Percentiles rank a stretch among this genome's conserved stretches.
phyloP scores from a whole-genome alignment of 1,140 invertebrate species.

The Argopecten irradians region DNA sequence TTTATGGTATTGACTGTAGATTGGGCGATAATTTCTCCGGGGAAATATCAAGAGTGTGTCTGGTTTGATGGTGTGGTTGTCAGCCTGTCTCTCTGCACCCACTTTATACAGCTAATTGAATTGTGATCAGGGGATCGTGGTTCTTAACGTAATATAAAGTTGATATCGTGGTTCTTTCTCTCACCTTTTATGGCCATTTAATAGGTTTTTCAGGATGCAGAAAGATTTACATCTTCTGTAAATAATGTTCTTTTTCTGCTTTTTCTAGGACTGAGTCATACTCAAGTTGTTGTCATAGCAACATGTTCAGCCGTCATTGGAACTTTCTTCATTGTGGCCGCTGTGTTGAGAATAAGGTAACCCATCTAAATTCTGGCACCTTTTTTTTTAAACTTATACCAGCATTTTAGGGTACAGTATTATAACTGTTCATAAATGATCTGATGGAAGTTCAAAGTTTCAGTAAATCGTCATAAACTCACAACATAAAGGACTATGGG shows the following conservation, averaged over 20 bases:
- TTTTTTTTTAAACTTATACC: too few relatives aligned
- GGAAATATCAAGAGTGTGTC: neutral
- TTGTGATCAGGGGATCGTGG: neutral
- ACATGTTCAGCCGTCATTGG: slow-evolving; percentile 63
- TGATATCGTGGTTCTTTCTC: neutral
- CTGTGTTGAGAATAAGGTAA: slow-evolving; percentile 58
- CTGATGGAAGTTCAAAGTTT: too few relatives aligned
- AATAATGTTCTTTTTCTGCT: slow-evolving; percentile 8
- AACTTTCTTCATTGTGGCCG: slow-evolving; percentile 60
- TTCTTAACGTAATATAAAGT: neutral
- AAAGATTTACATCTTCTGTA: neutral
- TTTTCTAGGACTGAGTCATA: slow-evolving; percentile 58
- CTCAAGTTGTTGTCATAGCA: slow-evolving; percentile 60
- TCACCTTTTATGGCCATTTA: neutral
- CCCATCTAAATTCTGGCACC: neutral
- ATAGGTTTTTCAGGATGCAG: neutral
- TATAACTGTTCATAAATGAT: too few relatives aligned
- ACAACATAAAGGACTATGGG: too few relatives aligned
- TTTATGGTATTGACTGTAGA: neutral
- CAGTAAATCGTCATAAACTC: too few relatives aligned
- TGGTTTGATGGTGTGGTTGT: neutral
- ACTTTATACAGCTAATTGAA: neutral
- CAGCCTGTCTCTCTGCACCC: neutral
- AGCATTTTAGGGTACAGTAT: too few relatives aligned
- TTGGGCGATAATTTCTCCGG: slow-evolving; percentile 2